These are phyloP conservation scores for Scytalopus superciliaris DNA, from an alignment of 2,113 vertebrate species.

Conservation along the genomic window DNA sequence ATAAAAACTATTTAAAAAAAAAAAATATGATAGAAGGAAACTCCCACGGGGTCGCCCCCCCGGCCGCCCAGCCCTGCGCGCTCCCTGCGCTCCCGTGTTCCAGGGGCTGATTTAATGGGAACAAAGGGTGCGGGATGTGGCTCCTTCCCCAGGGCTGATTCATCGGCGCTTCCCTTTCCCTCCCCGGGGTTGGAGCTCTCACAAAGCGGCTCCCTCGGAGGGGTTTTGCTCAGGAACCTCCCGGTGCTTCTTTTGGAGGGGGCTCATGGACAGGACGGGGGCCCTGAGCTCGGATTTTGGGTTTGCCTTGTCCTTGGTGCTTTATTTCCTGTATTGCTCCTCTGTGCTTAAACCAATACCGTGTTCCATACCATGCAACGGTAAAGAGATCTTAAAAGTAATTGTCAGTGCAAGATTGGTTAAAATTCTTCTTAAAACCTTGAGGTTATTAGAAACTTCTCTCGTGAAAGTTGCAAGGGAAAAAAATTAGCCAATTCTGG, in stretches of 20 bases:
- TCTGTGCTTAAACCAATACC: accelerated
- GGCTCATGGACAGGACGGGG: accelerated
- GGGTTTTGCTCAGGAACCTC: accelerated
- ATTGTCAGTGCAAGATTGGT: accelerated
- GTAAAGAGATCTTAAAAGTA: not conserved
- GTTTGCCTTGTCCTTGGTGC: not conserved
- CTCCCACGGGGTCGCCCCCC: too few relatives aligned
- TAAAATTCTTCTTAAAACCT: not conserved
- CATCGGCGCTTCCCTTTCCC: too few relatives aligned
- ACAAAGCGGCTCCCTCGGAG: accelerated
- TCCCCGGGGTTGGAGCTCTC: not conserved
- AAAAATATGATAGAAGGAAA: too few relatives aligned
- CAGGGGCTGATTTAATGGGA: too few relatives aligned
- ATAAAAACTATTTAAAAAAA: too few relatives aligned
- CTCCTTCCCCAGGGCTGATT: too few relatives aligned
- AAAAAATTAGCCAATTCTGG: not conserved
- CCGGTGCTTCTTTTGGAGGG: not conserved
- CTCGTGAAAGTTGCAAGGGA: accelerated
- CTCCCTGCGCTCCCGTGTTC: too few relatives aligned
- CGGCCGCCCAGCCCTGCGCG: too few relatives aligned
- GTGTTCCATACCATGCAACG: accelerated
- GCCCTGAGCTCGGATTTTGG: accelerated
- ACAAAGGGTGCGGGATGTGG: too few relatives aligned
- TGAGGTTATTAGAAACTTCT: not conserved
- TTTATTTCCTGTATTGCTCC: accelerated